Conservation (phyloP, 1,140 invertebrate species). For the Aricia agestis region DNA sequence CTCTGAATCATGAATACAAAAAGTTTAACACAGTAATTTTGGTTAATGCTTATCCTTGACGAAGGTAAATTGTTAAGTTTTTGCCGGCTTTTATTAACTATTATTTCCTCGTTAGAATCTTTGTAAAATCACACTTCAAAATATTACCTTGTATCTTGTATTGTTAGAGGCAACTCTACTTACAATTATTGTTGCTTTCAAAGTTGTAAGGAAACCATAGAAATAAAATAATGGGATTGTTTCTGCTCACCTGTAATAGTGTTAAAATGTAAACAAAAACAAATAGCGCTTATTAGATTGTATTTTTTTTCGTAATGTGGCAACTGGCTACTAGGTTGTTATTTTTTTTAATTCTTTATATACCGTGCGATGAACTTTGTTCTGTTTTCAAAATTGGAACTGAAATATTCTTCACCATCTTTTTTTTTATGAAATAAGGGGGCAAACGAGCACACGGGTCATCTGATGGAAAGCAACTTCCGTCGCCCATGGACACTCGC, state of each 20-base stretch:
- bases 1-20: background rate
- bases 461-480: too few species aligned
- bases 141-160: background rate
- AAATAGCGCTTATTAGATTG: background rate
- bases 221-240: background rate
- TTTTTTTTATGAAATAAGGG: too few species aligned
- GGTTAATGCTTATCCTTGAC: background rate
- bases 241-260: background rate
- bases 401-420: too few species aligned
- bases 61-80: background rate
- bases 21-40: background rate
- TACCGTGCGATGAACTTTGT: too few species aligned
- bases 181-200: background rate
- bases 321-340: too few species aligned
- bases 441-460: too few species aligned
- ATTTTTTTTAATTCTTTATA: too few species aligned
- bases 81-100: background rate
- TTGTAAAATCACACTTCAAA: background rate
- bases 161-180: background rate
- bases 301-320: background rate
- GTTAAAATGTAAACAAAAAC: background rate
- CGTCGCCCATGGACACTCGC: too few species aligned
- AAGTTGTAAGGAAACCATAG: background rate
- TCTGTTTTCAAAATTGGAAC: too few species aligned
- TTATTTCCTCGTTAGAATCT: background rate